Conservation (phyloP, 2,113 vertebrate genomes). For the Mellivora capensis region DNA sequence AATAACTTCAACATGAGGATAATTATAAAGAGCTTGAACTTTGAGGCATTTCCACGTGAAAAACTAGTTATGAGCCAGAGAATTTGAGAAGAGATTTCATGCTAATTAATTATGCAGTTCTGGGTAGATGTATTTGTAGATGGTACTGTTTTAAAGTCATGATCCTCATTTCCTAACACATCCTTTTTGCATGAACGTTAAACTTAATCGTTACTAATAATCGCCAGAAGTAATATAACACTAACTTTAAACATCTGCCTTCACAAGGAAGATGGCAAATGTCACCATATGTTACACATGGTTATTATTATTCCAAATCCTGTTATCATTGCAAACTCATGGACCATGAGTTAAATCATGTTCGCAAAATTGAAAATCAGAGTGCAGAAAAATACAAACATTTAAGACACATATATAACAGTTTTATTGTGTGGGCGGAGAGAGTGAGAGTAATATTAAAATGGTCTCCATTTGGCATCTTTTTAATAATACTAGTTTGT, state of each 20-base stretch:
- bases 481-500: not conserved
- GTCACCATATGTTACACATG: not conserved
- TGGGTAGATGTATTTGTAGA: not conserved
- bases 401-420: not conserved
- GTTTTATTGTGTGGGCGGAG: not conserved
- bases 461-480: not conserved
- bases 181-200: not conserved
- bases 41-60: not conserved
- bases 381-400: not conserved
- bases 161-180: not conserved
- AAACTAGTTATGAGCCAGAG: not conserved
- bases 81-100: not conserved
- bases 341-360: not conserved
- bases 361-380: not conserved
- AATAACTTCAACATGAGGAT: not conserved
- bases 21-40: not conserved
- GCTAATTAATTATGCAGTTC: not conserved
- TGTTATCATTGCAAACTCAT: not conserved
- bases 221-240: not conserved
- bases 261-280: constrained; percentile 13
- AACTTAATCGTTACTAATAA: not conserved
- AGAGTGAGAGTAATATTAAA: not conserved
- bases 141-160: not conserved
- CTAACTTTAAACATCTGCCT: constrained; percentile 25
- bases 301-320: constrained; percentile 11